These are phyloP conservation scores for Cataglyphis livida DNA, from an alignment of 2,888 invertebrate species.

Conservation along the genomic window DNA sequence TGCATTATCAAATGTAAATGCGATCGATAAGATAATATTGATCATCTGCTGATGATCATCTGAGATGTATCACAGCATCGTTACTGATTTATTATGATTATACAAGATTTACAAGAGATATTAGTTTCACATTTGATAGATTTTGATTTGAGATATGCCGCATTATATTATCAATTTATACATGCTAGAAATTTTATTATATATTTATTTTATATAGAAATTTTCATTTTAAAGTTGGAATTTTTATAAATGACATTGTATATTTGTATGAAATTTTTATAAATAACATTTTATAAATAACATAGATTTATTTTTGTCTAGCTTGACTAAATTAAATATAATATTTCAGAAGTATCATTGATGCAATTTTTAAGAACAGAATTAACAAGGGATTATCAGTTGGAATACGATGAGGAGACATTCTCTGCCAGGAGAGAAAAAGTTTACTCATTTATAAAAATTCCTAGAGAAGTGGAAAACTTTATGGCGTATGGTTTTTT, in stretches of 20 bases:
- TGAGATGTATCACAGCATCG: not conserved
- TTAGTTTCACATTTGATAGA: not conserved
- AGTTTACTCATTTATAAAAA: conserved; percentile 98
- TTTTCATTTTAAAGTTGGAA: not conserved
- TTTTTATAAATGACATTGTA: not conserved
- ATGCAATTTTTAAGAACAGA: conserved; percentile 92
- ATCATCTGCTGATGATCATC: too few species aligned
- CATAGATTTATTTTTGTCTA: not conserved
- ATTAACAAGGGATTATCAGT: conserved; percentile 95
- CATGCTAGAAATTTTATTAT: not conserved
- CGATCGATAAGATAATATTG: not conserved
- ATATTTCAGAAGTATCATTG: conserved; percentile 81
- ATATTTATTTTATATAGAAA: too few species aligned
- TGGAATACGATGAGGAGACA: conserved; percentile 98
- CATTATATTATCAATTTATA: not conserved
- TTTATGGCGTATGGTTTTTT: conserved; percentile 98
- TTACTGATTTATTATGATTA: not conserved
- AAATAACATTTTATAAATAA: not conserved
- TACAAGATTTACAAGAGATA: not conserved
- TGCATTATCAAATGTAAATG: not conserved
- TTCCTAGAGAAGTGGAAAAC: conserved; percentile 96
- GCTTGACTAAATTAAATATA: not conserved
- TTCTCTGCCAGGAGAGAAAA: conserved; percentile 97
- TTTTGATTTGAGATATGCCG: not conserved
- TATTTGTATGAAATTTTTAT: not conserved